A percentile compares a stretch with the other conserved stretches of the same genome.
phyloP scores from a whole-genome alignment of 2,113 vertebrate genomes.

The Spilogale gracilis region DNA sequence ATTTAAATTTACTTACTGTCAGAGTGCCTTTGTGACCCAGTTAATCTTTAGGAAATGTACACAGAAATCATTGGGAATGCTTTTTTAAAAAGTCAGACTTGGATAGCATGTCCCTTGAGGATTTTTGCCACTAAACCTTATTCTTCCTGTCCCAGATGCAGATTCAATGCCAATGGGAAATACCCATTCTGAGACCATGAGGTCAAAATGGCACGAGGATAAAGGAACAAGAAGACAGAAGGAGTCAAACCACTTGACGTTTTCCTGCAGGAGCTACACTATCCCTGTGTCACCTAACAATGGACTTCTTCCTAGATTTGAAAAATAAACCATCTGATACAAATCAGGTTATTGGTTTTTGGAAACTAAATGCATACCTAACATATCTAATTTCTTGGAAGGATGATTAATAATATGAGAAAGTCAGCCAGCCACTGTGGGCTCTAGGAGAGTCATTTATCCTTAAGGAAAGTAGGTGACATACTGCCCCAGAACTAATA shows the following conservation, averaged over 20 bases:
- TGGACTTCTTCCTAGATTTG: not conserved
- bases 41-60: not conserved
- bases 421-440: not conserved
- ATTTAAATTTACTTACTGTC: not conserved
- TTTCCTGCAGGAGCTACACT: not conserved
- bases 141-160: not conserved
- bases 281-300: not conserved
- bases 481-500: not conserved
- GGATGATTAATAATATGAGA: not conserved
- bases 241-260: not conserved
- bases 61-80: not conserved
- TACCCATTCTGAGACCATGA: not conserved
- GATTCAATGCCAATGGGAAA: not conserved
- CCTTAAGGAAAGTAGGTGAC: not conserved
- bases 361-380: not conserved
- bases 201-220: not conserved
- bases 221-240: not conserved
- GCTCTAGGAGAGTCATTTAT: not conserved
- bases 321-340: not conserved
- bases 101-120: not conserved
- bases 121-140: not conserved
- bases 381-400: slow-evolving; percentile 9
- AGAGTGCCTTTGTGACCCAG: not conserved
- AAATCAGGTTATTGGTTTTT: not conserved
- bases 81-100: not conserved